phyloP scores from a whole-genome alignment of 2,888 invertebrate genomes.

The Acleris literana region DNA sequence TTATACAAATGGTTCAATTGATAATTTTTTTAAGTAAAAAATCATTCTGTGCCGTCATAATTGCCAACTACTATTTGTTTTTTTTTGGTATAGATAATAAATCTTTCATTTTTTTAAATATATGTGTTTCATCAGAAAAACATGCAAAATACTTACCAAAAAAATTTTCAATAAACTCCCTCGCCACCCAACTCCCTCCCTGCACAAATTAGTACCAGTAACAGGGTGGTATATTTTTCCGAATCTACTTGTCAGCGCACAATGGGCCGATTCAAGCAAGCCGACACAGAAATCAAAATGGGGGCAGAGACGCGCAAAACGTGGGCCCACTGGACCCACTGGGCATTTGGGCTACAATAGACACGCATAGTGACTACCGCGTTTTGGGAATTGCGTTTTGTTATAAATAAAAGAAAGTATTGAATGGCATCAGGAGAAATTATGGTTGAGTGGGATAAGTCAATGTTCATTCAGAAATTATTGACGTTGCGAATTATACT shows the following conservation, averaged over 20 bases:
- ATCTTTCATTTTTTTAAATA: too few species aligned
- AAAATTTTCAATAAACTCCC: neutral
- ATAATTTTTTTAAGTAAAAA: too few species aligned
- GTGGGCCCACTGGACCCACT: slow-evolving; percentile 45
- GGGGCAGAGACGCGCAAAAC: slow-evolving; percentile 67
- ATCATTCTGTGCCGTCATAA: too few species aligned
- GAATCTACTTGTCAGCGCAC: slow-evolving; percentile 73
- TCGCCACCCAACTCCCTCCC: slow-evolving; percentile 52
- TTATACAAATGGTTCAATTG: too few species aligned
- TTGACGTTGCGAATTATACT: slow-evolving; percentile 4
- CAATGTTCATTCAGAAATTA: slow-evolving; percentile 31
- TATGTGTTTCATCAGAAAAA: too few species aligned
- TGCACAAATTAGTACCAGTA: slow-evolving; percentile 72
- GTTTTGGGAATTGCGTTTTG: slow-evolving; percentile 43
- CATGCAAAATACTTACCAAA: too few species aligned
- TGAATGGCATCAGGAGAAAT: slow-evolving; percentile 44
- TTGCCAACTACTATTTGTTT: too few species aligned
- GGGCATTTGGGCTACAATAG: slow-evolving; percentile 48
- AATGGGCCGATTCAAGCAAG: slow-evolving; percentile 64
- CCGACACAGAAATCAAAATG: slow-evolving; percentile 52
- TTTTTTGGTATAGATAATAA: too few species aligned
- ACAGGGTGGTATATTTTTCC: slow-evolving; percentile 78
- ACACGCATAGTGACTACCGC: slow-evolving; percentile 33
- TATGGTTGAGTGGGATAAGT: slow-evolving; percentile 37
- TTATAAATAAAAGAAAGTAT: slow-evolving; percentile 46